A percentile compares a stretch with the other conserved stretches of the same genome.
Evolutionary conservation across 2,113 vertebrate genomes (phyloP).

Genomic region (Lanius ludovicianus): DNA sequence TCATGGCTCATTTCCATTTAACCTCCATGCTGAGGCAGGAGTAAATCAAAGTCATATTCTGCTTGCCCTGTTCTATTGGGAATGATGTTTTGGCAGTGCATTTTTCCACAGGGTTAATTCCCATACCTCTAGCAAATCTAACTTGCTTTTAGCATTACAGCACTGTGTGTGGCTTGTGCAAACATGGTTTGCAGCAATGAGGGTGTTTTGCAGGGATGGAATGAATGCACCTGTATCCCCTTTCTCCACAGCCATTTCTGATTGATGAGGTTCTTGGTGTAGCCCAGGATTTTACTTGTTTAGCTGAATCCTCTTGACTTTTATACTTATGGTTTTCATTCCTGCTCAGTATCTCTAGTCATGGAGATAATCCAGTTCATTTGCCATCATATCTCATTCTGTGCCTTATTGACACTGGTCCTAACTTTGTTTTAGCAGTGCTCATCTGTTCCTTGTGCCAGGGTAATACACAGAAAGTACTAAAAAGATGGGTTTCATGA

Average conservation of each 20-base stretch:
- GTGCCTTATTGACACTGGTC: background rate
- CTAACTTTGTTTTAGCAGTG: background rate
- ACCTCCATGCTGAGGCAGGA: background rate
- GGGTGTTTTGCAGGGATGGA: background rate
- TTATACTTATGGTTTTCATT: background rate
- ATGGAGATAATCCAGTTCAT: background rate
- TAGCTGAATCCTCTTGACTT: background rate
- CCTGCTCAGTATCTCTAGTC: background rate
- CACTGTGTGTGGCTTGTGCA: background rate
- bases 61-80: background rate
- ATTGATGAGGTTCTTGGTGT: background rate
- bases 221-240: background rate
- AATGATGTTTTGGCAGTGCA: background rate
- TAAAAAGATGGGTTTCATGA: background rate
- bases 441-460: background rate
- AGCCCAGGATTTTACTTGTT: background rate
- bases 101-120: background rate
- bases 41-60: background rate
- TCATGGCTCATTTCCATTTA: background rate
- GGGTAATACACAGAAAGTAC: background rate
- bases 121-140: background rate
- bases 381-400: background rate
- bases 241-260: background rate
- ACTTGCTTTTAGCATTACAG: background rate
- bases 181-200: background rate